Evolutionary conservation across 2,888 invertebrate genomes (phyloP).

Genomic region (Lasius platythorax): DNA sequence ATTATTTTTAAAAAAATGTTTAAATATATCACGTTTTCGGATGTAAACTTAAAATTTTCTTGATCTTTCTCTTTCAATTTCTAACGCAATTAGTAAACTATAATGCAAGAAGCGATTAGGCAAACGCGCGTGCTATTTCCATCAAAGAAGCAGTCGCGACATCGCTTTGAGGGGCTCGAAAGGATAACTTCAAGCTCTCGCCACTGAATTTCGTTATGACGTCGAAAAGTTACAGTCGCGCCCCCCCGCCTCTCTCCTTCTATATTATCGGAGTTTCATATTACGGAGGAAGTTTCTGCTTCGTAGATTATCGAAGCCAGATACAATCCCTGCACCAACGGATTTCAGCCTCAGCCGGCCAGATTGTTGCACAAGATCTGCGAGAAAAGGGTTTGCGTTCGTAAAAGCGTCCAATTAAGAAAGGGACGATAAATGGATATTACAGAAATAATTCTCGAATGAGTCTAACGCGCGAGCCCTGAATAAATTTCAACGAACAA

Average conservation of each 20-base stretch:
- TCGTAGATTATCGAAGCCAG: conserved; percentile 52
- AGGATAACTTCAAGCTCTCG: conserved; percentile 47
- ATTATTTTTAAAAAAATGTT: too few species aligned
- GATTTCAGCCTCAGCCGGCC: conserved; percentile 6
- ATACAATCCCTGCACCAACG: conserved; percentile 26
- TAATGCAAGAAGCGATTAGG: conserved; percentile 30
- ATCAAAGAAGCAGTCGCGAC: conserved; percentile 27
- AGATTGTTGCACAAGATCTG: conserved; percentile 34
- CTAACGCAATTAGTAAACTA: background rate
- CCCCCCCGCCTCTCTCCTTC: background rate
- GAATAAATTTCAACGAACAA: conserved; percentile 12
- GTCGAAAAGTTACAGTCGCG: conserved; percentile 36
- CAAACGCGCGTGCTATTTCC: conserved; percentile 10
- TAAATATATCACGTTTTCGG: background rate
- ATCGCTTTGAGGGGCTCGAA: conserved; percentile 41
- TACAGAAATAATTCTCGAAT: background rate
- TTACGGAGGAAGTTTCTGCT: conserved; percentile 47
- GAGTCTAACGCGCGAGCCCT: background rate
- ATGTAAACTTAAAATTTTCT: background rate
- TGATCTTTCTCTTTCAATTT: background rate
- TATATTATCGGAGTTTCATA: conserved; percentile 48
- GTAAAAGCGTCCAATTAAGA: background rate
- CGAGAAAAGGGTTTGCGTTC: background rate
- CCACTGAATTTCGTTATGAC: conserved; percentile 51
- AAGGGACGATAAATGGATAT: background rate